phyloP scores from a whole-genome alignment of 2,888 invertebrate species.

The Pachycephus smyrnensis region DNA sequence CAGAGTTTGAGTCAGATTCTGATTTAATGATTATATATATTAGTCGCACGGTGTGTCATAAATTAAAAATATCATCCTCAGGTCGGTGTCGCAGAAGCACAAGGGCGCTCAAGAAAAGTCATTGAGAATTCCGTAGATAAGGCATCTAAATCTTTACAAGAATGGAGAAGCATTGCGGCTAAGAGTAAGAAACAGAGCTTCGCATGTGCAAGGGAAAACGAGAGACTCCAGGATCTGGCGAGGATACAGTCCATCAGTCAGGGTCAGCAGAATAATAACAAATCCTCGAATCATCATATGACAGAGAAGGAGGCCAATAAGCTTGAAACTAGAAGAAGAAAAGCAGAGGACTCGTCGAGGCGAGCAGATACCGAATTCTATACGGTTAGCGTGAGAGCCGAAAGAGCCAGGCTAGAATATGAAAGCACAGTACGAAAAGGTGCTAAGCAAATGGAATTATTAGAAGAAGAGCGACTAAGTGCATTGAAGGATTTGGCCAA shows the following conservation, averaged over 20 bases:
- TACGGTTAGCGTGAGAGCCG: conserved; percentile 89
- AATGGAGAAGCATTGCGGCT: conserved; percentile 87
- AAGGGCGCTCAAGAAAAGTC: conserved; percentile 71
- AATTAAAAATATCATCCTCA: conserved; percentile 40
- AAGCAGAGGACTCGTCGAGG: conserved; percentile 90
- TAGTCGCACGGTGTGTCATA: background rate
- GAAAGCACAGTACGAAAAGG: conserved; percentile 91
- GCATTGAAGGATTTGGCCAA: conserved; percentile 79
- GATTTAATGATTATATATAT: background rate
- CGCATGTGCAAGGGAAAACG: conserved; percentile 88
- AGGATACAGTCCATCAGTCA: conserved; percentile 72
- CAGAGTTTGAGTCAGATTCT: background rate
- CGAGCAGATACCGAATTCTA: conserved; percentile 95
- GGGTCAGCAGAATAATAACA: conserved; percentile 70
- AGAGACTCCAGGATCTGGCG: conserved; percentile 83
- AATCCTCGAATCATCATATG: conserved; percentile 66
- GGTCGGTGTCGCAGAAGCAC: conserved; percentile 77
- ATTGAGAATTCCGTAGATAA: conserved; percentile 82
- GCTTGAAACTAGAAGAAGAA: conserved; percentile 88
- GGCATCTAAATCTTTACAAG: conserved; percentile 82
- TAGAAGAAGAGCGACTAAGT: conserved; percentile 90
- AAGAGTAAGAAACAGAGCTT: conserved; percentile 93
- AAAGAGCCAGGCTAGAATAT: conserved; percentile 91
- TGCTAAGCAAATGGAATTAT: conserved; percentile 85
- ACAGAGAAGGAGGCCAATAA: conserved; percentile 78